A percentile compares a stretch with the other conserved stretches of the same genome.
Conservation (phyloP, 2,888 invertebrate species). For the Spialia ferax region DNA sequence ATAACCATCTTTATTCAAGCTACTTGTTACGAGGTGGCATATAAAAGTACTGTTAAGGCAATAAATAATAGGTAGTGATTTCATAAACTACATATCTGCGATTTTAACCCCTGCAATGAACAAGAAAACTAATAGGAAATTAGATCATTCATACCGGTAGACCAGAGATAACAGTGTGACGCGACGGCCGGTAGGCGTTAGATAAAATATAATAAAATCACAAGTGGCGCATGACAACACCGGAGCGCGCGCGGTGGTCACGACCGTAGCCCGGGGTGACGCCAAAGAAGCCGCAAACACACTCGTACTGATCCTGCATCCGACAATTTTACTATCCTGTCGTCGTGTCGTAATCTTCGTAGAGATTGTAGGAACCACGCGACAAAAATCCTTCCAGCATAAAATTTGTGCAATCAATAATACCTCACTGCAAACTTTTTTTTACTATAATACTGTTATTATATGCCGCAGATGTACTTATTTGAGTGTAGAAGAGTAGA, state of each 20-base stretch:
- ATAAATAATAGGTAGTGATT: neutral
- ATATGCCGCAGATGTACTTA: too few species aligned
- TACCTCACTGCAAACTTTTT: too few species aligned
- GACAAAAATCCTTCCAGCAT: neutral
- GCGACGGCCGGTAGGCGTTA: slow-evolving; percentile 60
- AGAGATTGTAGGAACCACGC: neutral
- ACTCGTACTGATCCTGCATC: slow-evolving; percentile 50
- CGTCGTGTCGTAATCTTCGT: slow-evolving; percentile 6
- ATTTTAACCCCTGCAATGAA: neutral
- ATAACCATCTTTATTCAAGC: neutral
- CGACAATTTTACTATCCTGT: slow-evolving; percentile 63
- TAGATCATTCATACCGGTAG: neutral
- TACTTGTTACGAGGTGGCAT: neutral
- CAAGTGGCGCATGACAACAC: slow-evolving; percentile 79
- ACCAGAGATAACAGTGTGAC: slow-evolving; percentile 36
- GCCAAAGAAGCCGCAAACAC: slow-evolving; percentile 52
- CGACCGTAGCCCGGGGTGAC: slow-evolving; percentile 71
- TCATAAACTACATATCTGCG: neutral
- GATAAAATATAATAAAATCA: slow-evolving; percentile 76
- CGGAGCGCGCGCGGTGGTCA: slow-evolving; percentile 77
- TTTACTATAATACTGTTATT: too few species aligned
- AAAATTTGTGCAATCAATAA: too few species aligned
- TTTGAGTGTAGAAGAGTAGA: too few species aligned
- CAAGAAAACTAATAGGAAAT: neutral
- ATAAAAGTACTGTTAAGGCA: neutral